phyloP scores from a whole-genome alignment of 2,113 vertebrate genomes.

The Xenopus laevis region DNA sequence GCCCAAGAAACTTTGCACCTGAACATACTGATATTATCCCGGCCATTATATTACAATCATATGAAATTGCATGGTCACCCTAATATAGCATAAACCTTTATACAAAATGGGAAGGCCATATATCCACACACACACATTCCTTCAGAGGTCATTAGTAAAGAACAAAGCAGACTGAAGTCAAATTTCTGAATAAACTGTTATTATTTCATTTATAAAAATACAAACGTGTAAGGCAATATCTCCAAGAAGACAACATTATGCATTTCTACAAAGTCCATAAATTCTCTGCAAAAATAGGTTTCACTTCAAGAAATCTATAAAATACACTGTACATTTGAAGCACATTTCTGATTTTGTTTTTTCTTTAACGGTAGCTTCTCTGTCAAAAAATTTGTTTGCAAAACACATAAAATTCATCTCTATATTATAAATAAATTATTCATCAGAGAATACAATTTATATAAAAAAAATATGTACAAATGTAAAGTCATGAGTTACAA shows the following conservation, averaged over 20 bases:
- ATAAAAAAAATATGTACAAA: conserved; percentile 83
- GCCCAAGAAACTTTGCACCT: no score
- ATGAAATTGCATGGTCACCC: no score
- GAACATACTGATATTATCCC: no score
- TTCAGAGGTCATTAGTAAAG: conserved; percentile 43
- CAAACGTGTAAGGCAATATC: conserved; percentile 81
- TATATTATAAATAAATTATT: conserved; percentile 88
- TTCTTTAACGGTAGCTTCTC: conserved; percentile 58
- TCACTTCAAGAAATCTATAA: conserved; percentile 85
- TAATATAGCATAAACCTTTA: no score
- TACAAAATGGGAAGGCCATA: no score
- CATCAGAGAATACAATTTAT: conserved; percentile 76
- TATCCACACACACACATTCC: no score
- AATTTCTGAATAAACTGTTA: conserved; percentile 67
- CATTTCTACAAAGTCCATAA: conserved; percentile 86
- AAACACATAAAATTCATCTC: conserved; percentile 55
- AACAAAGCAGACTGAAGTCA: conserved; percentile 67
- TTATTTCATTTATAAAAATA: conserved; percentile 88
- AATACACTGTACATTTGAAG: conserved; percentile 81
- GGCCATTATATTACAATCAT: no score
- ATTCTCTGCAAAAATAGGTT: conserved; percentile 80
- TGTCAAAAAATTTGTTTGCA: conserved; percentile 47
- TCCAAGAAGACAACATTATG: conserved; percentile 76
- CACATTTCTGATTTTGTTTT: conserved; percentile 55
- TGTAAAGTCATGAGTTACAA: conserved; percentile 72